Base-by-base conservation (phyloP, 92 coral and sea anemone genomes). In the Siderastrea radians region DNA sequence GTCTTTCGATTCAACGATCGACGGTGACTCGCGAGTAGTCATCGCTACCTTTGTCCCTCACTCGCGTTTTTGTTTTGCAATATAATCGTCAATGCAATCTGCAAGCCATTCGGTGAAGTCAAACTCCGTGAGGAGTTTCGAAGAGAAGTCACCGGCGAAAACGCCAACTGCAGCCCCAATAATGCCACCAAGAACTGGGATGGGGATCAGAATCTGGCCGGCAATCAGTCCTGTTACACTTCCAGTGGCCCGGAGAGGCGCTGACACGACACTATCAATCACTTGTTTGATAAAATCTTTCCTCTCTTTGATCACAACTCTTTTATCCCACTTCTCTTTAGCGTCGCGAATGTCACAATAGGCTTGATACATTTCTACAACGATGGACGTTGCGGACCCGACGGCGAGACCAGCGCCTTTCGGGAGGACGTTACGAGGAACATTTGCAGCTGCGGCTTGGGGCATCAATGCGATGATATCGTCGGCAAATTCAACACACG, bases 281-380 rank as follows among this genome's bases (percentile, higher is more conserved):
- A 61, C 66, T 61, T 10, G 7, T n/a, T 61, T 61, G 66, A 61
- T 61, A 13, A 61, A 16, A 6, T 61, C 43, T n/a, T 61, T 3
- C n/a, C 66, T 61, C 17, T 4, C 5, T 5, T 13, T 57, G 7
- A 69, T 19, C 49, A 19, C 13, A 7, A 15, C 12, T 5, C 57
- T 70, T 1, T 11, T 13, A 3, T 38, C 52, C 78, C 78, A 68
- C 13, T 82, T 70, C 49, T 82, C n/a, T 3, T 55, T 67, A 3
- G 79, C 87, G 7, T 70, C 19, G 57, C 26, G 11, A 82, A 82
- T 82, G 51, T 51, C 65, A 14, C 65, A 9, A 2, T 17, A 74
- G 5, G 87, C 87, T 16, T 3, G 43, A 26, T 1, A 47, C 2
- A 8, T 15, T 53, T 71, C 87, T 12, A 53, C 49, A 26, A 69